Base-by-base conservation (phyloP, 1,140 invertebrate species). In the Penaeus vannamei region DNA sequence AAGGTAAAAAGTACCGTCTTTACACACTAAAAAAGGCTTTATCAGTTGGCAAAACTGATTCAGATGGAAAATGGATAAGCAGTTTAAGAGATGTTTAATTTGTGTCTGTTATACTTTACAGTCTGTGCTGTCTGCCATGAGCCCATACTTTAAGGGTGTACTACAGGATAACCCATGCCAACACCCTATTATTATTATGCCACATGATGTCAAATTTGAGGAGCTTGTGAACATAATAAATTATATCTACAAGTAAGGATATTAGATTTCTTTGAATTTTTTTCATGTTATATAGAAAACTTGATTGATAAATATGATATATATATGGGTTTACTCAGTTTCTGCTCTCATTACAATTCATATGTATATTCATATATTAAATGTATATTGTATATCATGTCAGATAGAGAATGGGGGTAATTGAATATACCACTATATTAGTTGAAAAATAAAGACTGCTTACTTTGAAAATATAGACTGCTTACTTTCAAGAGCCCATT, bases 131-230 rank as follows among this genome's bases (percentile, higher is more conserved):
- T 97, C 97, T 14, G 97, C 97, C 23, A 98, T 97, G 94, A 97
- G 96, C 92, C 97, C 97, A 5, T 98, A 98, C 93, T 98, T 98
- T 93, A 97, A 97, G 93, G 95, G 95, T 10, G 94, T 98, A 69
- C 97, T 98, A 93, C 97, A 96, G 94, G 97, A 97, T 91, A 98
- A 98, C 93, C 97, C 97, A 26, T 98, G 97, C 93, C 96, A 96
- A 92, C 97, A 98, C 92, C 97, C 97, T 29, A 87, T 91, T 77
- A 97, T 97, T 88, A 96, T 97, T 90, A 97, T 98, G 77, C 96
- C 97, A 94, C 95, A 96, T 91, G 97, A 97, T 93, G 96, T 97
- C 86, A 96, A 96, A 92, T 97, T 96, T 95, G 95, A 95, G n/a
- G 96, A 98, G 92, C 93, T 98, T 90, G 97, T 97, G 92, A 96